These are phyloP conservation scores for Drosophila parthenogenetica DNA, from an alignment of 2,888 invertebrate genomes.

Conservation along the genomic window DNA sequence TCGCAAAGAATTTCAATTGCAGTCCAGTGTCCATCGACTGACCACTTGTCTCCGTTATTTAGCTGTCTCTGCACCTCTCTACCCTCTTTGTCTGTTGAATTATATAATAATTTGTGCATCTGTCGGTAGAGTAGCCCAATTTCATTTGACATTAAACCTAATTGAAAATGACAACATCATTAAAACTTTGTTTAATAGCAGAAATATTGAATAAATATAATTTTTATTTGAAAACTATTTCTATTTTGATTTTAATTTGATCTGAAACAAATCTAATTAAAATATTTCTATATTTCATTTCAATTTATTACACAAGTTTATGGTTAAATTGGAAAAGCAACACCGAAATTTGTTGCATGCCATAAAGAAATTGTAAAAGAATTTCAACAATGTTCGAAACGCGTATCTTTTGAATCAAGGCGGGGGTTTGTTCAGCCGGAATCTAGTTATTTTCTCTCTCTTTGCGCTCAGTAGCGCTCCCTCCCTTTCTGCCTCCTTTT, in stretches of 20 bases:
- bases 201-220: not conserved
- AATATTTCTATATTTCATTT: not conserved
- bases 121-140: slow-evolving; percentile 15
- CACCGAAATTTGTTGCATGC: not conserved
- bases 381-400: slow-evolving; percentile 18
- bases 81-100: slow-evolving; percentile 25
- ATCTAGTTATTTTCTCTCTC: slow-evolving; percentile 1
- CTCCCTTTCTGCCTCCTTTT: slow-evolving; percentile 6
- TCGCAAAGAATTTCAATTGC: slow-evolving; percentile 65
- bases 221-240: too few species aligned
- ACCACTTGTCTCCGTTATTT: not conserved
- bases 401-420: slow-evolving; percentile 42
- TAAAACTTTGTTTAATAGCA: not conserved
- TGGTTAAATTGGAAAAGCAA: not conserved
- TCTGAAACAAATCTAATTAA: too few species aligned
- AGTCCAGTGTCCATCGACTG: slow-evolving; percentile 26
- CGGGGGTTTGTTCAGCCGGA: slow-evolving; percentile 41
- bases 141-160: not conserved
- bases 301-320: not conserved
- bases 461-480: not conserved
- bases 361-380: slow-evolving; percentile 20
- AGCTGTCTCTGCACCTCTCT: too few species aligned
- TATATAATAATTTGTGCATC: slow-evolving; percentile 53
- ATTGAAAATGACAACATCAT: not conserved
- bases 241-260: too few species aligned